Evolutionary conservation across 2,113 vertebrate genomes (phyloP).

Genomic region (Limanda limanda): DNA sequence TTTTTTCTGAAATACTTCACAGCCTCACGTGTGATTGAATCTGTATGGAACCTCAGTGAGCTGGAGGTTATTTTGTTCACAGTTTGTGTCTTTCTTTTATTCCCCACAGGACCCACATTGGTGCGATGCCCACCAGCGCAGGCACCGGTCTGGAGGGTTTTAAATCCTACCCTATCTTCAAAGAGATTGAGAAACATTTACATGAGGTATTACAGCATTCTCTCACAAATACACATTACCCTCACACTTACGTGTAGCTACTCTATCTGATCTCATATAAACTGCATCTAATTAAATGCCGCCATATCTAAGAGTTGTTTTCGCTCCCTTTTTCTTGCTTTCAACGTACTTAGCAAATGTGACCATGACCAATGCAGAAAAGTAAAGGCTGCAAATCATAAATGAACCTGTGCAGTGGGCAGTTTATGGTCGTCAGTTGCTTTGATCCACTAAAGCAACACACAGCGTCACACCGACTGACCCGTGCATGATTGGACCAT

Average conservation of each 20-base stretch:
- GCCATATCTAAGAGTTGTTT: neutral
- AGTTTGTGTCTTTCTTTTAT: neutral
- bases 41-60: neutral
- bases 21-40: neutral
- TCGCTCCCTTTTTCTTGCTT: neutral
- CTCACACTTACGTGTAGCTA: neutral
- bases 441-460: neutral
- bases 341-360: neutral
- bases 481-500: no score
- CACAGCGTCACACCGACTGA: no score
- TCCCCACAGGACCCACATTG: conserved; percentile 72
- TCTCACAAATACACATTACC: neutral
- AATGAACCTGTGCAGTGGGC: neutral
- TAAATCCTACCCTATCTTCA: conserved; percentile 89
- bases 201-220: conserved; percentile 82
- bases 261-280: neutral
- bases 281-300: neutral
- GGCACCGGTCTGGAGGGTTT: conserved; percentile 82
- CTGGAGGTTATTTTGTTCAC: neutral
- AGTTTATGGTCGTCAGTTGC: neutral
- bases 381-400: neutral
- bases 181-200: conserved; percentile 93
- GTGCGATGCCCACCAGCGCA: conserved; percentile 82
- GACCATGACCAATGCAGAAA: neutral
- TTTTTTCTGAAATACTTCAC: neutral